Evolutionary conservation across 2,888 invertebrate genomes (phyloP).

Genomic region (Mechanitis mazaeus): DNA sequence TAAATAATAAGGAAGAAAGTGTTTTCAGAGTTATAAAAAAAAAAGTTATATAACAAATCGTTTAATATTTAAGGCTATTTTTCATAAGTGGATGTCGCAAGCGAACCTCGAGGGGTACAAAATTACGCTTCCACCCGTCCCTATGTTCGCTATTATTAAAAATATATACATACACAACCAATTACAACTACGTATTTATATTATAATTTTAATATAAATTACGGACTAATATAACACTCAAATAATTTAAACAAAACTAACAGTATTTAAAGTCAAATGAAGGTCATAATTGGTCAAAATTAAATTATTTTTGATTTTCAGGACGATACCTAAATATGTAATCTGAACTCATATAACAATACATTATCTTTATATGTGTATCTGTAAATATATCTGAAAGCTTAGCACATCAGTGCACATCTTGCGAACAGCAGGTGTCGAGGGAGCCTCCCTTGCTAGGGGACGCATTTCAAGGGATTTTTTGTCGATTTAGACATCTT

Average conservation of each 20-base stretch:
- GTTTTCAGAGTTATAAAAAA: slow-evolving; percentile 16
- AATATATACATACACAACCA: neutral
- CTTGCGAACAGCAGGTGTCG: slow-evolving; percentile 39
- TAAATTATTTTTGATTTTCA: too few relatives aligned
- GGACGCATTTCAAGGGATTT: slow-evolving; percentile 32
- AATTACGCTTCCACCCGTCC: slow-evolving; percentile 33
- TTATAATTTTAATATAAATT: too few relatives aligned
- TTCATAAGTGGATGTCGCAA: slow-evolving; percentile 32
- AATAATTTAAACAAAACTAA: too few relatives aligned
- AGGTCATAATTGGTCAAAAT: too few relatives aligned
- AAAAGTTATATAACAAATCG: slow-evolving; percentile 31
- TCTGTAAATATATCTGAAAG: slow-evolving; percentile 12
- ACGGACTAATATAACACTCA: too few relatives aligned
- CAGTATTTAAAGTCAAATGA: too few relatives aligned
- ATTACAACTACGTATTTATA: too few relatives aligned
- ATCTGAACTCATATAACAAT: slow-evolving; percentile 17
- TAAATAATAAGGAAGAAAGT: neutral
- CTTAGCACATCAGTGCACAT: slow-evolving; percentile 37
- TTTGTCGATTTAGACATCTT: slow-evolving; percentile 35
- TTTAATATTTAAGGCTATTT: slow-evolving; percentile 36
- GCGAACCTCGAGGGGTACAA: slow-evolving; percentile 31
- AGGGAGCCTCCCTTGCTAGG: slow-evolving; percentile 30
- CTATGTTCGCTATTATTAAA: slow-evolving; percentile 15
- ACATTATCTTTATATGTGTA: slow-evolving; percentile 4
- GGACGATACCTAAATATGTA: neutral